phyloP scores from a whole-genome alignment of 1,140 invertebrate species.

The Tetramorium parvispinum region DNA sequence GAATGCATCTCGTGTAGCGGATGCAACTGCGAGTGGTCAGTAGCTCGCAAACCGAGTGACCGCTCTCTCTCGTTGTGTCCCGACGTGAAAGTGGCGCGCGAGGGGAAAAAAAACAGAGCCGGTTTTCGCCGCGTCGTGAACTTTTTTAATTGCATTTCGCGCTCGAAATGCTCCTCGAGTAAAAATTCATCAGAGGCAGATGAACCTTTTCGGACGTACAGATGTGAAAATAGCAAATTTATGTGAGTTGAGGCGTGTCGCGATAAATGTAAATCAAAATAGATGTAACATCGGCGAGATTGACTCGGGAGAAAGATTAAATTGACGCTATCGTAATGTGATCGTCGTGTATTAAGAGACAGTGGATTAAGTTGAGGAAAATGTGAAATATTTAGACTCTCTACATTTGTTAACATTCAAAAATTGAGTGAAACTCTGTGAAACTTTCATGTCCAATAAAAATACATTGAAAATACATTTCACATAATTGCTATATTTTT shows the following conservation, averaged over 20 bases:
- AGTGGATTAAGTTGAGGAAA: not conserved
- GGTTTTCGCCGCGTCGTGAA: constrained; percentile 19
- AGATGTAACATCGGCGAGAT: not conserved
- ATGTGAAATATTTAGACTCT: not conserved
- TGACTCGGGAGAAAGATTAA: not conserved
- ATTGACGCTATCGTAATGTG: not conserved
- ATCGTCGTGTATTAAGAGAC: not conserved
- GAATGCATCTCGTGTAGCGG: constrained; percentile 84
- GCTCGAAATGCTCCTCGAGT: constrained; percentile 35
- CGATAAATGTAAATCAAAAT: not conserved
- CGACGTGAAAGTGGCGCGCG: constrained; percentile 37
- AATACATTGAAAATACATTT: not conserved
- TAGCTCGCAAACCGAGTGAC: constrained; percentile 82
- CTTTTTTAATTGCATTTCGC: constrained; percentile 39
- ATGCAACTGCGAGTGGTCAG: constrained; percentile 84
- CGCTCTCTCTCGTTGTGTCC: constrained; percentile 75
- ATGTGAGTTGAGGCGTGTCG: not conserved
- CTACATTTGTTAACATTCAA: not conserved
- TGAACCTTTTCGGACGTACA: constrained; percentile 17
- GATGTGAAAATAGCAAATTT: constrained; percentile 1
- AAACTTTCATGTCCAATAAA: not conserved
- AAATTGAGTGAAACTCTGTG: constrained; percentile 2
- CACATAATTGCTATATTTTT: not conserved
- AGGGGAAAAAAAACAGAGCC: constrained; percentile 27
- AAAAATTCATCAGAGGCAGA: constrained; percentile 42